A percentile compares a stretch with the other conserved stretches of the same genome.
Conservation (phyloP, 2,113 vertebrate species). For the Oryctolagus cuniculus region mOryCun1.1 NC_091434.1:773501-774000, state of each 20-base stretch:
- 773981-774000: not conserved
- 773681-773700: not conserved
- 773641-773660: fast-evolving
- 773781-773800: slow-evolving; percentile 99
- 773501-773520: slow-evolving; percentile 98
- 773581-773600: too few relatives aligned
- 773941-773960: fast-evolving
- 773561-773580: slow-evolving; percentile 88
- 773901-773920: fast-evolving
- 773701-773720: slow-evolving; percentile 66
- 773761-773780: slow-evolving; percentile 97
- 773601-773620: fast-evolving
- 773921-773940: too few relatives aligned
- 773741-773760: slow-evolving; percentile 99
- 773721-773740: slow-evolving; percentile 98
- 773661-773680: not conserved
- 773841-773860: too few relatives aligned
- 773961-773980: not conserved
- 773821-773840: fast-evolving
- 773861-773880: not conserved
- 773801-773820: slow-evolving; percentile 58
- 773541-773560: slow-evolving; percentile 98
- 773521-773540: slow-evolving; percentile 98
- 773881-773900: fast-evolving
- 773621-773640: not conserved